Evolutionary conservation across 2,797 vertebrate genomes (phyloP), one percentile per base, ranked within the genome.

Genomic region (Hypotaenidia philippensis): DNA sequence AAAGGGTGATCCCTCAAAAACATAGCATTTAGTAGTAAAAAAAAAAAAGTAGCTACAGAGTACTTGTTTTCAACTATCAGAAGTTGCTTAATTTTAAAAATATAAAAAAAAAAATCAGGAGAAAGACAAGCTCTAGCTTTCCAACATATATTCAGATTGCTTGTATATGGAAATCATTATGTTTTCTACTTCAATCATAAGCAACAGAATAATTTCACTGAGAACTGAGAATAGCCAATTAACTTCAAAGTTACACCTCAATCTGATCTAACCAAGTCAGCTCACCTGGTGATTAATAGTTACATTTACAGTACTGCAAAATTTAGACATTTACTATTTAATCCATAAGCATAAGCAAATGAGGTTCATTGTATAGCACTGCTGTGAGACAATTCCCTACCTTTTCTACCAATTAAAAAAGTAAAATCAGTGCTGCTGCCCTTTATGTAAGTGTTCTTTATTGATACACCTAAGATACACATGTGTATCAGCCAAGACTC

Each of bases 281-380:
- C 25, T 56, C 29, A 68, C 12, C 19, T 49, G 2, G 18, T 22
- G 52, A 69, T 26, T 61, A 59, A 57, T 20, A 79, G 10, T 40
- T 66, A 63, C 5, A 56, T 55, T 66, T 66, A 44, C 26, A 86
- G 23, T 27, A 83, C 71, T 40, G 21, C 34, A 80, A 50, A 82
- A 65, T 40, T 34, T 14, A 52, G 13, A 47, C 5, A 57, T 47
- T 57, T 66, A 52, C 31, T 63, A 27, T 44, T 83, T 75, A 9
- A 41, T 47, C 36, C 47, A 66, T 66, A 45, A 40, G 53, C 23
- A 56, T 41, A 86, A 74, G 27, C 7, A 52, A 70, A 17, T 45
- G 14, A 69, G 3, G 5, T 40, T 81, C 0, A 1, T 2, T 61
- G 18, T n/a, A 83, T 6, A 64, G 12, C 20, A 6, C 4, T 79